phyloP scores from a whole-genome alignment of 2,797 vertebrate genomes.

The Ataeniobius toweri region DNA sequence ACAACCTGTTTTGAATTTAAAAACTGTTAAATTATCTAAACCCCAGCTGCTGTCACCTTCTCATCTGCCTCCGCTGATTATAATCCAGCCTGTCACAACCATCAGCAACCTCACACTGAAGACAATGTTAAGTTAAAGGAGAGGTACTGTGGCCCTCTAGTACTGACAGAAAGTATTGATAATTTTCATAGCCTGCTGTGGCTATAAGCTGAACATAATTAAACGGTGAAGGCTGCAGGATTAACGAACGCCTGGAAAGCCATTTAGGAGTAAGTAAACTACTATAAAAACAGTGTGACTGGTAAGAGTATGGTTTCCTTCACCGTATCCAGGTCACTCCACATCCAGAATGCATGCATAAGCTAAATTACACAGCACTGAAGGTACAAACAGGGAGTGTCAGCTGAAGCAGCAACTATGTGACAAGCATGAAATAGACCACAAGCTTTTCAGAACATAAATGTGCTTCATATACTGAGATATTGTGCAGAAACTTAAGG shows the following conservation, averaged over 20 bases:
- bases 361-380: conserved; percentile 30
- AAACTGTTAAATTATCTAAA: conserved; percentile 55
- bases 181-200: background rate
- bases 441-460: conserved; percentile 11
- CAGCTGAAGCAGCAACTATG: conserved; percentile 30
- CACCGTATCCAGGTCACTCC: conserved; percentile 17
- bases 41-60: conserved; percentile 23
- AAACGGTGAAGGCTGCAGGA: conserved; percentile 14
- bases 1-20: conserved; percentile 63
- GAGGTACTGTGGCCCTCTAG: conserved; percentile 14
- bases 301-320: background rate
- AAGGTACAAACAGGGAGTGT: conserved; percentile 3
- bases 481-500: background rate
- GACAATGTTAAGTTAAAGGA: conserved; percentile 30
- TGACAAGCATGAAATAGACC: conserved; percentile 43
- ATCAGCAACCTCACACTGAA: conserved; percentile 48
- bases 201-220: conserved; percentile 35
- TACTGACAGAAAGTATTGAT: conserved; percentile 16
- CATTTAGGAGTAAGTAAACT: background rate
- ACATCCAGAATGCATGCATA: conserved; percentile 19
- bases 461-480: conserved; percentile 15
- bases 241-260: background rate
- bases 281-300: background rate
- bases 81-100: conserved; percentile 52
- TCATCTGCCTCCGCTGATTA: conserved; percentile 24